Evolutionary conservation across 2,113 vertebrate genomes (phyloP), one percentile per base, ranked within the genome.

Genomic region (Hemicordylus capensis): DNA sequence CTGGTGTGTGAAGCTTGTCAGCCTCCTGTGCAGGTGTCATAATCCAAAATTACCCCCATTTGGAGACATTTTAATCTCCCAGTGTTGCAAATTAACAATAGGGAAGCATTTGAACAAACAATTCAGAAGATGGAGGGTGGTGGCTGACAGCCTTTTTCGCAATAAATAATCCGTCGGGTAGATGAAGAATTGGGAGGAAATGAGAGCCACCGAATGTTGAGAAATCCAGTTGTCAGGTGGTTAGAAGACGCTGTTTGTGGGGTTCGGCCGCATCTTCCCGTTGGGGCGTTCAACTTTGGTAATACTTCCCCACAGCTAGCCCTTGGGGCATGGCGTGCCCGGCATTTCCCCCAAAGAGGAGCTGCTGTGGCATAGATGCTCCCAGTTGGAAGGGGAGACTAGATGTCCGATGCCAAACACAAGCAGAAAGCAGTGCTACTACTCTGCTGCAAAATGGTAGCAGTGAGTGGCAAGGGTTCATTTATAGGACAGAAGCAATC

Each of bases 21-120:
- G 14, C 79, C 67, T 85, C 14, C 59, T 1, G 54, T 15, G 46
- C 31, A 10, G 11, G 42, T 72, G 42, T 37, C 84, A 79, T 48
- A 46, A 79, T 72, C 51, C 12, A 9, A 85, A 79, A 85, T 78
- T 79, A 70, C 22, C 66, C 58, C 28, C 26, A 10, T 39, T 46
- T 39, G 14, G 42, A 78, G 64, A 79, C 51, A 48, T 48, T 85
- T 85, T 79, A 85, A 85, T 79, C 82, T 74, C 64, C 42, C n/a
- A 1, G n/a, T 37, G 5, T 28, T 61, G 67, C 51, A 70, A 72
- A 37, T 10, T 70, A 24, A 46, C 44, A 61, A 59, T 34, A 79
- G 66, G 75, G 66, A 79, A 79, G 64, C 63, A 31, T 59, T 48
- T 22, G 51, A 77, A 44, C 34, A 26, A 67, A n/a, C 37, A 44